Evolutionary conservation across 2,797 vertebrate genomes (phyloP), one percentile per base, ranked within the genome.

Genomic region (Danio kyathit): DNA sequence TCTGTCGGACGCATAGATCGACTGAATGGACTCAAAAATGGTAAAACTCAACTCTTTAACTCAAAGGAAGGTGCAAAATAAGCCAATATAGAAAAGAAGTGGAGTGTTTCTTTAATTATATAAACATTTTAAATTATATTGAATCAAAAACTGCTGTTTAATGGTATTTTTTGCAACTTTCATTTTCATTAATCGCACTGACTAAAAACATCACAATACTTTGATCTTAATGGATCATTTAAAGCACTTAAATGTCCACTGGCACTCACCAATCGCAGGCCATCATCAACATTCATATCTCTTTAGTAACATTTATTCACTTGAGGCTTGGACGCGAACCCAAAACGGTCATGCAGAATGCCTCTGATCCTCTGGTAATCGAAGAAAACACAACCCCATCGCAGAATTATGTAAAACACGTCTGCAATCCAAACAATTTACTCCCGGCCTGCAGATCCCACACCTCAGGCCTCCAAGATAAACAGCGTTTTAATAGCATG

Each of bases 401-500:
- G 1, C 29, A 52, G 48, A 56, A 82, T 82, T 61, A 71, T 83
- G 54, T 82, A 83, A 78, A 83, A 85, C 67, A 78, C 41, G 70
- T 77, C 61, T 19, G 29, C 76, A 70, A 67, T 86, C 79, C 66
- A 81, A 79, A 76, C 81, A 70, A 44, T 82, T 84, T 77, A 80
- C 59, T 83, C 66, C 57, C 67, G n/a, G 64, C 7, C 74, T 52
- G 14, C 64, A 29, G 59, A 51, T 80, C 80, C 77, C 49, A 70
- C 74, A 79, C 82, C 79, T 82, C 77, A 9, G 76, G 74, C 6
- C 13, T 84, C 86, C 87, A 89, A 88, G 44, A 89, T 82, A 86
- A 90, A 90, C 87, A 89, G 79, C 67, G 79, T 84, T 79, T 79
- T 83, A 82, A 78, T 73, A 85, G 73, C 56, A 16, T 66, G 75